These are phyloP conservation scores for Gonioctena quinquepunctata DNA, from an alignment of 1,140 invertebrate species.

Conservation along the genomic window DNA sequence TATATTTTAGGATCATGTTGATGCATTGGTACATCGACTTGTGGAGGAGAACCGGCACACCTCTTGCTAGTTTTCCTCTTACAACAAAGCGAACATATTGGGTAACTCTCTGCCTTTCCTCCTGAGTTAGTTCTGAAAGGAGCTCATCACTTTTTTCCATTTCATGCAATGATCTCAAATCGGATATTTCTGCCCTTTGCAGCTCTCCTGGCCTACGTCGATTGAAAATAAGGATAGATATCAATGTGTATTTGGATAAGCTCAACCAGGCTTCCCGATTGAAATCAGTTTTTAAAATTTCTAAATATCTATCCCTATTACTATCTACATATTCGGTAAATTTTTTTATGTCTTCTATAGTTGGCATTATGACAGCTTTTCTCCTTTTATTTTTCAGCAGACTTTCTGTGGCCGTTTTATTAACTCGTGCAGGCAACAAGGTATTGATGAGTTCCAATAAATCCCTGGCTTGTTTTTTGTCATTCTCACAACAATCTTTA, in stretches of 20 bases:
- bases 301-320: not conserved
- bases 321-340: not conserved
- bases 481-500: not conserved
- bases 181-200: not conserved
- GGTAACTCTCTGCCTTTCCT: not conserved
- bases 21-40: not conserved
- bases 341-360: not conserved
- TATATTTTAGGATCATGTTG: not conserved
- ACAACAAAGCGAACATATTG: not conserved
- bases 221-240: constrained; percentile 6
- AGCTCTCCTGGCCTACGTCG: constrained; percentile 7
- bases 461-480: not conserved
- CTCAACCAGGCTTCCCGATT: not conserved
- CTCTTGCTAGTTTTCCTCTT: not conserved
- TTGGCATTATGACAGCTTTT: not conserved
- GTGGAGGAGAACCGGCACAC: not conserved
- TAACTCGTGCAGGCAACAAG: not conserved
- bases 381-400: not conserved
- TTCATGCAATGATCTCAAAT: not conserved
- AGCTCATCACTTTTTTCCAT: not conserved
- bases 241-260: not conserved
- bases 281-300: not conserved
- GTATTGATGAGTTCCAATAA: not conserved
- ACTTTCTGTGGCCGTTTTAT: constrained; percentile 11
- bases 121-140: no score